These are phyloP conservation scores for Drosophila baimaii DNA, from an alignment of 1,140 invertebrate species.

Conservation along the genomic window DNA sequence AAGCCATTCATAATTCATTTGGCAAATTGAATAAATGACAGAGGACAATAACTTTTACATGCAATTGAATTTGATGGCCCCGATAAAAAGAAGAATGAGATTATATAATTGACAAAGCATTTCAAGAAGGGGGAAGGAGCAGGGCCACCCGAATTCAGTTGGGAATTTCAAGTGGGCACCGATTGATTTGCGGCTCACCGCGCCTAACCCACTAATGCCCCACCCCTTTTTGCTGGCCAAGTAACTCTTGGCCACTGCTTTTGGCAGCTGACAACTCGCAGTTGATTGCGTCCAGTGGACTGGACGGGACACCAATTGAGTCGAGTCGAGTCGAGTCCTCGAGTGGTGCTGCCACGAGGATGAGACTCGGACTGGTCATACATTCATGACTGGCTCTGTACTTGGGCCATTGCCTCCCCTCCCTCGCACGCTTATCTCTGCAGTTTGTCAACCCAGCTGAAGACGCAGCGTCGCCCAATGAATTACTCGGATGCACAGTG, in stretches of 20 bases:
- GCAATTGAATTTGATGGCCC: slow-evolving; percentile 37
- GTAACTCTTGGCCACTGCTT: slow-evolving; percentile 6
- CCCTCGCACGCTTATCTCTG: slow-evolving; percentile 47
- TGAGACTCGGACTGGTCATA: slow-evolving; percentile 23
- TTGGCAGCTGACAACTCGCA: slow-evolving; percentile 60
- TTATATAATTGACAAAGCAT: slow-evolving; percentile 37
- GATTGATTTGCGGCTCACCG: slow-evolving; percentile 59
- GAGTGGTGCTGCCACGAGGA: slow-evolving; percentile 11
- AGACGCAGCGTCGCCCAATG: slow-evolving; percentile 54
- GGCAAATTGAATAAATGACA: slow-evolving; percentile 26
- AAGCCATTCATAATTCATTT: slow-evolving; percentile 33
- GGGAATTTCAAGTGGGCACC: slow-evolving; percentile 37
- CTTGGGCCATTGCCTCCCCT: slow-evolving; percentile 16
- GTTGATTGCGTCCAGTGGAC: slow-evolving; percentile 59
- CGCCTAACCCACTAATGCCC: slow-evolving; percentile 5
- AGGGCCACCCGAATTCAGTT: slow-evolving; percentile 30
- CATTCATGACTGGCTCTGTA: slow-evolving; percentile 53
- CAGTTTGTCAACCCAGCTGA: slow-evolving; percentile 56
- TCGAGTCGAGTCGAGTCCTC: slow-evolving; percentile 29
- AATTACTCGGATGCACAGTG: slow-evolving; percentile 42
- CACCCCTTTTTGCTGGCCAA: not conserved
- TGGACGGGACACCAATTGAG: slow-evolving; percentile 41
- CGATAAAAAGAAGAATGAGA: slow-evolving; percentile 17
- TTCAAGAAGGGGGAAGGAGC: slow-evolving; percentile 3
- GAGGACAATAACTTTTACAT: slow-evolving; percentile 31